A percentile compares a stretch with the other conserved stretches of the same genome.
Conservation (phyloP, 2,113 vertebrate species). For the Corythoichthys haematopterus region DNA sequence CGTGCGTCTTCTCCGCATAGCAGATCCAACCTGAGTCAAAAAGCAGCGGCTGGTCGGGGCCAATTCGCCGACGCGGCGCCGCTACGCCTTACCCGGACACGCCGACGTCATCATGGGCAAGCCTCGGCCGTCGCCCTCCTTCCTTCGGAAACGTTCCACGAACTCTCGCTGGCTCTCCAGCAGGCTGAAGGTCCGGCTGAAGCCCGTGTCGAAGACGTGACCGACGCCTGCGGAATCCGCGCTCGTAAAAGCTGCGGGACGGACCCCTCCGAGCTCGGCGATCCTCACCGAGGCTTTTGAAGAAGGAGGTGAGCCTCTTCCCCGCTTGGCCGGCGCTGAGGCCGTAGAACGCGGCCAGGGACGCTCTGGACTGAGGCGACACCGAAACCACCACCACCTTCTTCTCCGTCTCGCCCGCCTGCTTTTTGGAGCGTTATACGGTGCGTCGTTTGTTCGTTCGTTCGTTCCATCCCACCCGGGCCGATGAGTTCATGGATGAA, state of each 20-base stretch:
- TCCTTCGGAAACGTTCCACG: conserved; percentile 77
- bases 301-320: conserved; percentile 79
- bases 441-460: no score
- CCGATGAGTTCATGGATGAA: no score
- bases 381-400: conserved; percentile 85
- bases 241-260: background rate
- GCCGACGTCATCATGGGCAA: conserved; percentile 88
- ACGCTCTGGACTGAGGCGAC: conserved; percentile 90
- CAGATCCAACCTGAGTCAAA: conserved; percentile 90
- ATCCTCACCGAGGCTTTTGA: conserved; percentile 82
- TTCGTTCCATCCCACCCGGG: no score
- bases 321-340: conserved; percentile 78
- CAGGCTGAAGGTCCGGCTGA: conserved; percentile 90
- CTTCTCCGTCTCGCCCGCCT: conserved; percentile 48
- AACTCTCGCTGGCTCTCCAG: conserved; percentile 91
- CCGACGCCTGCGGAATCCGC: conserved; percentile 77
- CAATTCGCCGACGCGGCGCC: no score
- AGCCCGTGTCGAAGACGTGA: conserved; percentile 88
- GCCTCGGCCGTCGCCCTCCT: conserved; percentile 64
- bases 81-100: conserved; percentile 82
- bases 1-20: conserved; percentile 95
- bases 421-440: no score
- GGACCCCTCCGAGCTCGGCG: background rate
- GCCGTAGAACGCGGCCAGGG: conserved; percentile 78
- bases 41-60: background rate